Percentiles rank a stretch among this genome's conserved stretches.
phyloP scores from a whole-genome alignment of 2,113 vertebrate genomes.

The Onychorhynchus coronatus region DNA sequence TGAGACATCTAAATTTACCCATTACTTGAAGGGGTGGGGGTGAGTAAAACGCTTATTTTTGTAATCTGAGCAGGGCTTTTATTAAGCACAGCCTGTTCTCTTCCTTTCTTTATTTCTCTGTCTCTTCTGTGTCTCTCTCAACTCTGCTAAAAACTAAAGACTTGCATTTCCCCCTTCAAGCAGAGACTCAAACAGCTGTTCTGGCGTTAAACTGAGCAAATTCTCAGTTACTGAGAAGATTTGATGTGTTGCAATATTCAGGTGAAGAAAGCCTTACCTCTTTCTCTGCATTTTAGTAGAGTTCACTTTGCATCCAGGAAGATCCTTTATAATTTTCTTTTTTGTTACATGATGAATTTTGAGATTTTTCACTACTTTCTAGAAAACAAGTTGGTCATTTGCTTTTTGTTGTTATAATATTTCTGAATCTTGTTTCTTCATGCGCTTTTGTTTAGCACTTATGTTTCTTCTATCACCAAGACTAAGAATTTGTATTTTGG shows the following conservation, averaged over 20 bases:
- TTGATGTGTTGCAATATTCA: neutral
- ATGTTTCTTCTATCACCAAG: neutral
- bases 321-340: neutral
- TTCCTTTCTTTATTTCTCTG: neutral
- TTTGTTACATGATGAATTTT: neutral
- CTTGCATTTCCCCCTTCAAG: neutral
- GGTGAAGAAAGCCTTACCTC: conserved; percentile 51
- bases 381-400: neutral
- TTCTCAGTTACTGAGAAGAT: neutral
- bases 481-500: neutral
- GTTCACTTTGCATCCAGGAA: neutral
- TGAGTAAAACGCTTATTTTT: neutral
- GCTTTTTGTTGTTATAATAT: neutral
- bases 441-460: neutral
- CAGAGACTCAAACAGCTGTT: neutral
- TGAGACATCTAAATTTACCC: conserved; percentile 23
- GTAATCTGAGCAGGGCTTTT: conserved; percentile 18
- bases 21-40: neutral
- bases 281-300: conserved; percentile 23
- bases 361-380: neutral
- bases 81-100: neutral
- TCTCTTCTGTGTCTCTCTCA: neutral
- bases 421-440: neutral
- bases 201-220: rapidly evolving
- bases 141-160: neutral